Evolutionary conservation across 2,888 invertebrate species (phyloP), one percentile per base, ranked within the genome.

Genomic region (Agrochola lychnidis): DNA sequence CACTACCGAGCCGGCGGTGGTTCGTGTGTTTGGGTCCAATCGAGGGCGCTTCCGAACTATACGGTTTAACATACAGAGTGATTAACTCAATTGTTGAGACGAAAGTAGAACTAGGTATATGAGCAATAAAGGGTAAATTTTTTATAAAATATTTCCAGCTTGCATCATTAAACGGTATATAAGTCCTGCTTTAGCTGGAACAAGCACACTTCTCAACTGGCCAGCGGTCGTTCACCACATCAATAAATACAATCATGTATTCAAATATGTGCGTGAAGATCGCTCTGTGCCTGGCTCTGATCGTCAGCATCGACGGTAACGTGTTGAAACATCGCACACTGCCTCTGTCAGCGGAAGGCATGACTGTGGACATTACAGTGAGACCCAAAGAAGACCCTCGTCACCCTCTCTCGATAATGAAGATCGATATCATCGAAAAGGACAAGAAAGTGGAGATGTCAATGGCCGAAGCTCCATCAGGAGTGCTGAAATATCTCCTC

Each of bases 311-410:
- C 68, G 86, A 90, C 70, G 79, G 89, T 53, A 66, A 81, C 56
- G 83, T 86, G 59, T 69, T 89, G 25, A 82, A 76, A 69, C 74
- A 83, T 7, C 78, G 76, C 19, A 68, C 75, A 48, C 53, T 86
- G 64, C 76, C 81, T 57, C 51, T 91, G 64, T 84, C 88, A 56
- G 56, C 83, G 19, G 86, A 88, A 81, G 89, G 87, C 53, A 63
- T 89, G 53, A 81, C 83, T n/a, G 63, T 90, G 73, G 87, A 90
- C 25, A 80, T 89, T 22, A 68, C 76, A 6, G 82, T 90, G 61
- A 87, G 82, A 51, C 81, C 74, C 16, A 83, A 88, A 12, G 76
- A 73, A 2, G 80, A 71, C 25, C 40, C 68, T 0, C 66, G 64
- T 25, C 71, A 70, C 30, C 80, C 83, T 19, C 53, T 84, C 22